These are phyloP conservation scores for Ceyx margarethae DNA, from an alignment of 2,113 vertebrate genomes.

Conservation along the genomic window DNA sequence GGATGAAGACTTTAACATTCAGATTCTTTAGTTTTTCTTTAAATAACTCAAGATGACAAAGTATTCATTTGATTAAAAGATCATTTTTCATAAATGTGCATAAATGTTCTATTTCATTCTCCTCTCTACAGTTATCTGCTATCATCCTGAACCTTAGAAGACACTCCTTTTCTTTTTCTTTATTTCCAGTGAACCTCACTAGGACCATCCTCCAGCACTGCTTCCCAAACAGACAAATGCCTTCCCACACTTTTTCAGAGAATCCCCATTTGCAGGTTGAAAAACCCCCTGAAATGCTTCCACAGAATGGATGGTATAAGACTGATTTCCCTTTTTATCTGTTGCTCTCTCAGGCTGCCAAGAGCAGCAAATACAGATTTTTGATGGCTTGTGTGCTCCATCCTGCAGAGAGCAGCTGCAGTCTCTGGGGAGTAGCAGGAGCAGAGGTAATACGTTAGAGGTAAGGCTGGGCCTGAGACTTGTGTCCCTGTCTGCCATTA, in stretches of 20 bases:
- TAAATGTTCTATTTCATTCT: background rate
- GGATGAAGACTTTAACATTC: background rate
- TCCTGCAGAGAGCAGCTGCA: background rate
- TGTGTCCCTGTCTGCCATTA: background rate
- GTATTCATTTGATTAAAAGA: background rate
- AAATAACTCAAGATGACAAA: background rate
- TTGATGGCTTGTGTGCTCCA: background rate
- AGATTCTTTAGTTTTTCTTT: background rate
- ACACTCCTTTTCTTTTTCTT: background rate
- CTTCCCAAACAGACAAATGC: background rate
- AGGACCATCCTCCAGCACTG: background rate
- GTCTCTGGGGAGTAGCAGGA: background rate
- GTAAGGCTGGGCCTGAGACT: background rate
- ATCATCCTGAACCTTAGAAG: background rate
- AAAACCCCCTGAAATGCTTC: background rate
- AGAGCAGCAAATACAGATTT: background rate
- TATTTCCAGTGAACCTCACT: background rate
- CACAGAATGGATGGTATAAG: background rate
- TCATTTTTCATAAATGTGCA: background rate
- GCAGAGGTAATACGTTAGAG: background rate
- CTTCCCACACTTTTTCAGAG: background rate
- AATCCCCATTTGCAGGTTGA: background rate
- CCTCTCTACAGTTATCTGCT: background rate
- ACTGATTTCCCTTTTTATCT: background rate
- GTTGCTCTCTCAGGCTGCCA: background rate